Base-by-base conservation (phyloP, 2,888 invertebrate genomes). In the Cistogaster globosa region DNA sequence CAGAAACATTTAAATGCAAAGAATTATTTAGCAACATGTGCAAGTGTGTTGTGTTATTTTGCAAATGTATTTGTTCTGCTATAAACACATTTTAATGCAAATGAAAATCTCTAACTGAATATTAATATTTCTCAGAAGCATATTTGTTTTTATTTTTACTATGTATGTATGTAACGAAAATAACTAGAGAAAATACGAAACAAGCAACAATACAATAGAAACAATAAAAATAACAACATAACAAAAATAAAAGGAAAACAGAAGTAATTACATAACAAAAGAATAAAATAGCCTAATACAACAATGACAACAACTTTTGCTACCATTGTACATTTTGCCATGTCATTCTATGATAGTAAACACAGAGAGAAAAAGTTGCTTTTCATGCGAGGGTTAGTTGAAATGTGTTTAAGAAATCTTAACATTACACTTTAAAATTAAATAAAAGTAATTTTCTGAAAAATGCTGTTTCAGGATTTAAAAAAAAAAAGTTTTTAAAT, bases 231-330 rank as follows among this genome's bases (percentile, higher is more conserved):
- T 26, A 58, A 2, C 58, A 76, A 57, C 26, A 53, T 51, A 74
- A 74, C 51, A 67, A 68, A 74, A 58, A 45, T 55, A n/a, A 20
- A 22, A 79, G 74, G 69, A 79, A 79, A 83, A 72, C 77, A 83
- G 67, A 68, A 77, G 77, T 74, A 83, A 72, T 74, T 83, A 74
- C 57, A 78, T 51, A 68, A 78, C 74, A 74, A 78, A 57, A 69
- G 68, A 79, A 79, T n/a, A 62, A 77, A 83, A 78, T 79, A 60
- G 57, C 72, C 58, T 71, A 65, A 75, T 60, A 60, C 68, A 65
- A 79, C 38, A 82, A 76, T 32, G 60, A 18, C 20, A 78, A 42
- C 32, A 74, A 79, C 38, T 32, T 68, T 38, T 32, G 38, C 26
- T 36, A 48, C 65, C 67, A 69, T 32, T 42, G 18, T 18, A 42